Conservation (phyloP, 2,113 vertebrate species). For the Phoxinus phoxinus region DNA sequence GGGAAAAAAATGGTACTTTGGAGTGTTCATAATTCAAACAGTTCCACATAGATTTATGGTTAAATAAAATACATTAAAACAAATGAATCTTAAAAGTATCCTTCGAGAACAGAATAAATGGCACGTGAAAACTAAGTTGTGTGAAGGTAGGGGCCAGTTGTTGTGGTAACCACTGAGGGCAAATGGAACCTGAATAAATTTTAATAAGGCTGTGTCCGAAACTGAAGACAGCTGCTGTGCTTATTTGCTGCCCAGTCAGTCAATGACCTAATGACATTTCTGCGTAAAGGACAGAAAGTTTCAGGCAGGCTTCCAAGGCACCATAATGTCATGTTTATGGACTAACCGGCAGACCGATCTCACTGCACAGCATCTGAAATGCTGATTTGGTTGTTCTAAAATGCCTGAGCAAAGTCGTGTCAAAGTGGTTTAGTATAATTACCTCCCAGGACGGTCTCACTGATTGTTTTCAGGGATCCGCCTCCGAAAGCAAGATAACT, state of each 20-base stretch:
- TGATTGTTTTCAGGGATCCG: too few relatives aligned
- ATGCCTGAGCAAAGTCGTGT: too few relatives aligned
- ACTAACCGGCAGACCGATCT: too few relatives aligned
- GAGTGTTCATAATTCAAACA: conserved; percentile 6
- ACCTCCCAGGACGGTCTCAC: too few relatives aligned
- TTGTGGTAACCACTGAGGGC: not conserved
- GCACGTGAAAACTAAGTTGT: not conserved
- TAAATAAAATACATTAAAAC: conserved; percentile 55
- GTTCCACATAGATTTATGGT: conserved; percentile 37
- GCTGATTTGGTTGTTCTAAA: too few relatives aligned
- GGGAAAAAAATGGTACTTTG: not conserved
- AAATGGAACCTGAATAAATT: not conserved
- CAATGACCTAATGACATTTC: not conserved
- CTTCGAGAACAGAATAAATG: not conserved
- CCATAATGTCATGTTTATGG: not conserved
- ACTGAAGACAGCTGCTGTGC: not conserved
- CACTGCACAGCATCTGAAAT: too few relatives aligned
- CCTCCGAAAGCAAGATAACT: too few relatives aligned
- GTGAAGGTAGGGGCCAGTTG: conserved; percentile 14
- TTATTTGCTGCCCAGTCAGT: not conserved
- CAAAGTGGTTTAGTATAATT: too few relatives aligned
- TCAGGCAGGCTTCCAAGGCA: not conserved
- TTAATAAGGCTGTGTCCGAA: not conserved
- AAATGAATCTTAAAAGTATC: conserved; percentile 33
- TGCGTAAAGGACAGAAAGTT: not conserved